Evolutionary conservation across 2,797 vertebrate species (phyloP).

Genomic region (Urocyon cinereoargenteus): DNA sequence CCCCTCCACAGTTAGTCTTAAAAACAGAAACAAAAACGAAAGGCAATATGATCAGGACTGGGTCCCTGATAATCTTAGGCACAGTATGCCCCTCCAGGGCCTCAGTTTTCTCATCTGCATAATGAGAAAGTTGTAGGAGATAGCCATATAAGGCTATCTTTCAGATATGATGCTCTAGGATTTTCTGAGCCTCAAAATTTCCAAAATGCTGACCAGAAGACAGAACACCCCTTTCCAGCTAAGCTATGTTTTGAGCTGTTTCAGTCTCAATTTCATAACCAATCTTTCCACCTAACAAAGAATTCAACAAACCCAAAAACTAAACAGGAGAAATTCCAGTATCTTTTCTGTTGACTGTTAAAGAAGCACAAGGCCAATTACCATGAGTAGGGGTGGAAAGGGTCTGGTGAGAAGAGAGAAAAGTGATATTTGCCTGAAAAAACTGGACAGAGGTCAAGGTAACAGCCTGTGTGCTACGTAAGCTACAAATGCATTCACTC

Average conservation of each 20-base stretch:
- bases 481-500: neutral
- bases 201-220: neutral
- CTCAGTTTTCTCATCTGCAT: conserved; percentile 3
- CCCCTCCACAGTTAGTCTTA: neutral
- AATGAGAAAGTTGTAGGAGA: neutral
- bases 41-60: neutral
- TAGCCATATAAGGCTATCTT: neutral
- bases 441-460: neutral
- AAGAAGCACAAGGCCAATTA: neutral
- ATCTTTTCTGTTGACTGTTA: conserved; percentile 19
- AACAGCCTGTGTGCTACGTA: neutral
- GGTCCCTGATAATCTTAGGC: neutral
- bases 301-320: conserved; percentile 25
- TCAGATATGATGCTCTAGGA: neutral
- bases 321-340: neutral
- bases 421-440: neutral
- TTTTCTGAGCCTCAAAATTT: conserved; percentile 41
- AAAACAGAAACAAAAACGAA: neutral
- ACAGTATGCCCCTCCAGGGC: neutral
- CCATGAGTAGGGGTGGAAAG: neutral
- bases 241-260: conserved; percentile 9
- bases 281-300: conserved; percentile 8
- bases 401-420: neutral
- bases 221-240: neutral
- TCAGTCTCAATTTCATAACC: neutral